A percentile compares a stretch with the other conserved stretches of the same genome.
These are phyloP conservation scores for Caenorhabditis plicata DNA, from an alignment of 2,888 invertebrate species.

Conservation along the genomic window DNA sequence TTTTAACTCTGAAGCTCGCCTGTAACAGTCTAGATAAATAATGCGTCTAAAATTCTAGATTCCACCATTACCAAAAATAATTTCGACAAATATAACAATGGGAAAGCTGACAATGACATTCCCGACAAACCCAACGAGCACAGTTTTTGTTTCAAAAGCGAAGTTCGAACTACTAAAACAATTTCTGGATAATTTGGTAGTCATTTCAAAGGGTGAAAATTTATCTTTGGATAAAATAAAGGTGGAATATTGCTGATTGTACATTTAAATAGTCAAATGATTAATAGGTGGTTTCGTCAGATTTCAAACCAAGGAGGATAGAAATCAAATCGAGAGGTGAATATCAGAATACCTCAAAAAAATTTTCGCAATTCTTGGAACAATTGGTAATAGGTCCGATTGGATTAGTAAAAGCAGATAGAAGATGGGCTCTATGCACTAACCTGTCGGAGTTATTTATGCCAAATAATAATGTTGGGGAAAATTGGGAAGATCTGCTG, in stretches of 20 bases:
- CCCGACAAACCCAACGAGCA: constrained; percentile 1
- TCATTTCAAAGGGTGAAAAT: background rate
- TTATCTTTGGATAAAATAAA: too few species aligned
- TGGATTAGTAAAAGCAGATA: constrained; percentile 6
- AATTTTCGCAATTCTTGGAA: constrained; percentile 2
- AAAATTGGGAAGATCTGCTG: background rate
- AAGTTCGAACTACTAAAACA: constrained; percentile 1
- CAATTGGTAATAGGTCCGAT: constrained; percentile 6
- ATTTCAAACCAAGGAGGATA: constrained; percentile 16
- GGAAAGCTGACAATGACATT: constrained; percentile 2
- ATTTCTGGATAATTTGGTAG: background rate
- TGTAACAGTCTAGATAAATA: too few species aligned
- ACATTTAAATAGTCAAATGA: constrained; percentile 5
- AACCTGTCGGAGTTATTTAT: constrained; percentile 6
- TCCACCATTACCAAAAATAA: too few species aligned
- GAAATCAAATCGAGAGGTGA: background rate
- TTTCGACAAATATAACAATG: too few species aligned
- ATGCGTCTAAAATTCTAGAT: too few species aligned
- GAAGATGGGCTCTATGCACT: constrained; percentile 4
- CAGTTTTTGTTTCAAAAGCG: constrained; percentile 6
- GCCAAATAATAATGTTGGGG: constrained; percentile 12
- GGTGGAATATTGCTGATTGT: constrained; percentile 3
- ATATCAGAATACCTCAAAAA: background rate
- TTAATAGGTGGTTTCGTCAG: constrained; percentile 4
- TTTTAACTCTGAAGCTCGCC: too few species aligned